Conservation (phyloP, 64 coral and sea anemone species). For the Pachyseris speciosa region DNA sequence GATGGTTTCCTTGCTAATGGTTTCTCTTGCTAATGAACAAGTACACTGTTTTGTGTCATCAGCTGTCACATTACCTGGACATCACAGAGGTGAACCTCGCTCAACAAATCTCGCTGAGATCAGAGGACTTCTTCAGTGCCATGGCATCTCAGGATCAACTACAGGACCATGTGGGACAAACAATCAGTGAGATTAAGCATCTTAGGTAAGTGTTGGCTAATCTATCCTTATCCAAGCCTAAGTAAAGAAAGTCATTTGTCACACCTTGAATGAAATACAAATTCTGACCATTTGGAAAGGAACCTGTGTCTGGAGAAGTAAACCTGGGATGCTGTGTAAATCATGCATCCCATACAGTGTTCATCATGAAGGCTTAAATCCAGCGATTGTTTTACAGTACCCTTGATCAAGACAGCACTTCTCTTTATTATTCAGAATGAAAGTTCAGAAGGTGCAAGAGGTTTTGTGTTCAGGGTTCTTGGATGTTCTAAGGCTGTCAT, state of each 20-base stretch:
- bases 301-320: too few relatives aligned
- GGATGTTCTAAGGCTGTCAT: slow-evolving; percentile 71
- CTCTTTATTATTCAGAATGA: slow-evolving; percentile 43
- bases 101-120: slow-evolving; percentile 97
- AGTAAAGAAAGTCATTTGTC: too few relatives aligned
- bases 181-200: slow-evolving; percentile 91
- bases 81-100: slow-evolving; percentile 96
- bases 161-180: slow-evolving; percentile 96
- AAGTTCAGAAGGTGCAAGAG: slow-evolving; percentile 79
- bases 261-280: too few relatives aligned
- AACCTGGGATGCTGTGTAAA: too few relatives aligned
- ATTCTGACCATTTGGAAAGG: too few relatives aligned
- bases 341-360: too few relatives aligned
- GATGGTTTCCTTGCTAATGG: too few relatives aligned
- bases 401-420: too few relatives aligned
- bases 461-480: slow-evolving; percentile 79
- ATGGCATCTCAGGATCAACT: slow-evolving; percentile 98
- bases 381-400: too few relatives aligned
- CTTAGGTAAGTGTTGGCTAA: slow-evolving; percentile 50
- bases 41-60: not conserved
- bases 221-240: too few relatives aligned
- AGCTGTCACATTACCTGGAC: slow-evolving; percentile 97
- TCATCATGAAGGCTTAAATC: too few relatives aligned
- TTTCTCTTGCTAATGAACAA: not conserved
- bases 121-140: slow-evolving; percentile 97